phyloP scores from a whole-genome alignment of 2,888 invertebrate species.

The Acanthacorydalis orientalis region DNA sequence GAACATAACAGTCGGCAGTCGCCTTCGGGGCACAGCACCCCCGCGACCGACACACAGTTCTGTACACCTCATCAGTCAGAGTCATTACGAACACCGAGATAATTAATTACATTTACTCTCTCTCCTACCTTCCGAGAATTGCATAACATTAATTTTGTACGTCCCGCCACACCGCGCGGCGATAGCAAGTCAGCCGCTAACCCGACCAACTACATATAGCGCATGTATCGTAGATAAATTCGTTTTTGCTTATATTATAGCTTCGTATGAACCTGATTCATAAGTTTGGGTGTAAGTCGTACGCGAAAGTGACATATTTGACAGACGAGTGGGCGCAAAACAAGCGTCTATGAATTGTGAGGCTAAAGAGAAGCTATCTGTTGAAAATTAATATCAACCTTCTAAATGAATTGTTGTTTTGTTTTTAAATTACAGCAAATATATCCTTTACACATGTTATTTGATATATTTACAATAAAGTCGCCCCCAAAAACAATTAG shows the following conservation, averaged over 20 bases:
- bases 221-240: conserved; percentile 23
- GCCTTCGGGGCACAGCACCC: conserved; percentile 1
- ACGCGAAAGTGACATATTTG: not conserved
- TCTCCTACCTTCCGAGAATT: conserved; percentile 34
- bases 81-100: conserved; percentile 41
- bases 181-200: conserved; percentile 12
- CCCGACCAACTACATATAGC: conserved; percentile 10
- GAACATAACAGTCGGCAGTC: too few species aligned
- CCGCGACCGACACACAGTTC: conserved; percentile 18
- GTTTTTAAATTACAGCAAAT: too few species aligned
- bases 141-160: conserved; percentile 30
- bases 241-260: conserved; percentile 25
- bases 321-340: not conserved
- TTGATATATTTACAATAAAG: too few species aligned
- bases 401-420: too few species aligned
- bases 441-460: too few species aligned
- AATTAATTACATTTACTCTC: conserved; percentile 45
- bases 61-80: conserved; percentile 42
- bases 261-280: conserved; percentile 9
- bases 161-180: conserved; percentile 14
- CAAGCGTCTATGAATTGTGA: too few species aligned
- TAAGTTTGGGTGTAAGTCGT: not conserved
- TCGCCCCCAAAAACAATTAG: too few species aligned
- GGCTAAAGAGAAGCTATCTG: too few species aligned
- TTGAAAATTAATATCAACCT: too few species aligned